phyloP scores from a whole-genome alignment of 2,113 vertebrate genomes.

The Otolemur garnettii region DNA sequence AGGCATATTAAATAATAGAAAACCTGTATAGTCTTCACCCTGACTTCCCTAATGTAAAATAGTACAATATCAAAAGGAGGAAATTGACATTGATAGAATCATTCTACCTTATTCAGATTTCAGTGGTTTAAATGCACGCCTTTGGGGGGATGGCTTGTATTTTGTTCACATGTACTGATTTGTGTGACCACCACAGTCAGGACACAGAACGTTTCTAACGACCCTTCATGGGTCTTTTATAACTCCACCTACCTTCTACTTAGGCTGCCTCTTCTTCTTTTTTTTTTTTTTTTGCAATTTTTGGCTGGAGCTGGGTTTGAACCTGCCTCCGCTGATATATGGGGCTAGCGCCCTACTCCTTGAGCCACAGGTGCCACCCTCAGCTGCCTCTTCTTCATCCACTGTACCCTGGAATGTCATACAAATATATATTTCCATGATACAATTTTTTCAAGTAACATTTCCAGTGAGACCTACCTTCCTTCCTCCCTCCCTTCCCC shows the following conservation, averaged over 20 bases:
- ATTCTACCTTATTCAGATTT: not conserved
- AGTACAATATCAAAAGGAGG: not conserved
- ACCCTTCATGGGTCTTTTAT: not conserved
- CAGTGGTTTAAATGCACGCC: not conserved
- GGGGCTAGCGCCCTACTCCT: too few species aligned
- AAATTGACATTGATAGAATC: not conserved
- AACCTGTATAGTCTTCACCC: not conserved
- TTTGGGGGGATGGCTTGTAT: not conserved
- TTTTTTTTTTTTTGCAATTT: too few species aligned
- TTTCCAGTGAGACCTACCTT: not conserved
- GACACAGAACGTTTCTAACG: not conserved
- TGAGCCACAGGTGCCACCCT: too few species aligned
- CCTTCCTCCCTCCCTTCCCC: too few species aligned
- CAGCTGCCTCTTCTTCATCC: not conserved
- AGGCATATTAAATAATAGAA: not conserved
- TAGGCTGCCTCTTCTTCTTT: not conserved
- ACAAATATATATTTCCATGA: not conserved
- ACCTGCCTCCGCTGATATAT: too few species aligned
- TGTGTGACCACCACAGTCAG: not conserved
- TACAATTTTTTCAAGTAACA: not conserved
- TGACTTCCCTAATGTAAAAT: not conserved
- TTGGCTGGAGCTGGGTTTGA: too few species aligned
- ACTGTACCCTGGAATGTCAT: not conserved
- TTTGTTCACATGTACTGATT: not conserved
- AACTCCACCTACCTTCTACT: not conserved